phyloP scores from a whole-genome alignment of 2,888 invertebrate species.

The Ethmia dodecea region DNA sequence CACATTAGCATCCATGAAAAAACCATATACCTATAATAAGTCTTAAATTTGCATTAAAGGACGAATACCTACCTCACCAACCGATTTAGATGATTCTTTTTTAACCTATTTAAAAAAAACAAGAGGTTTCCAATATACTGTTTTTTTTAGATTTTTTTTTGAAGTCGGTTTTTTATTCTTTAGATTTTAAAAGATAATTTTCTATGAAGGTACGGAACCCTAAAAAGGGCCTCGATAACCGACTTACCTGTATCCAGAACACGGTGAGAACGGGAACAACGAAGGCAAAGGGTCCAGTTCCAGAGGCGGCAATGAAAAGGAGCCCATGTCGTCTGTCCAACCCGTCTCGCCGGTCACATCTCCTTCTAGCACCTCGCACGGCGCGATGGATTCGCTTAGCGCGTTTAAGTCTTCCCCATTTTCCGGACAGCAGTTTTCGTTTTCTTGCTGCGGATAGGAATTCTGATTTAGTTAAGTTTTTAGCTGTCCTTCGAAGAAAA shows the following conservation, averaged over 20 bases:
- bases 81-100: too few relatives aligned
- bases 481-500: not conserved
- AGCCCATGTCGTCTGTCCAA: constrained; percentile 89
- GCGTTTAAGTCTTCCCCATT: constrained; percentile 61
- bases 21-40: too few relatives aligned
- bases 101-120: not conserved
- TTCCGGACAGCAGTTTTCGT: constrained; percentile 64
- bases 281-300: constrained; percentile 93
- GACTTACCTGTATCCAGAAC: constrained; percentile 85
- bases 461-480: not conserved
- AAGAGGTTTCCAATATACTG: not conserved
- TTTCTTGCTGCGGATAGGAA: constrained; percentile 50
- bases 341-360: constrained; percentile 76
- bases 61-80: too few relatives aligned
- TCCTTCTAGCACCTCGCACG: constrained; percentile 51
- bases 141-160: not conserved
- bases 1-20: too few relatives aligned
- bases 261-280: constrained; percentile 91
- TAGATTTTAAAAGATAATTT: too few relatives aligned
- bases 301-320: constrained; percentile 88
- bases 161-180: not conserved
- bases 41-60: too few relatives aligned
- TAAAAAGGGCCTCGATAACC: too few relatives aligned
- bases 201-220: too few relatives aligned
- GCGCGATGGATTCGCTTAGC: constrained; percentile 49